Evolutionary conservation across 2,113 vertebrate species (phyloP), one percentile per base, ranked within the genome.

Genomic region (Ginglymostoma cirratum): DNA sequence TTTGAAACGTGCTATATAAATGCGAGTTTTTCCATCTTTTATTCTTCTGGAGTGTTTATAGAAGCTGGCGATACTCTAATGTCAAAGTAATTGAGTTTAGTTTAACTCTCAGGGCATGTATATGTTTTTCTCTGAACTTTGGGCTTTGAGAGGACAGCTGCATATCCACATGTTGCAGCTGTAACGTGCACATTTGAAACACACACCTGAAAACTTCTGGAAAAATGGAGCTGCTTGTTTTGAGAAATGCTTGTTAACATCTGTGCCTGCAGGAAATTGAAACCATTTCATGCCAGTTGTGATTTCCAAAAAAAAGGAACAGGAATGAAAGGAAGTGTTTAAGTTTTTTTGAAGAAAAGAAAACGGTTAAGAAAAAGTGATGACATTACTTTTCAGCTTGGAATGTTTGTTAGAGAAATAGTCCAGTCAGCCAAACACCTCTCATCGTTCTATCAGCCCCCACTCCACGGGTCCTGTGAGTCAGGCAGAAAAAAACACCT

Each of bases 381-480:
- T 94, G 90, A 94, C 34, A 94, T 94, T 55, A 89, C 86, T 67
- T 94, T 67, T 66, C 90, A n/a, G 17, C 19, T 7, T 69, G n/a
- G 27, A 67, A 38, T 67, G 5, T 67, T 66, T 94, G n/a, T 65
- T 15, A 17, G 52, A 66, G 55, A 92, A 92, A 65, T 65, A 66
- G 67, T 66, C 67, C 17, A 94, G 55, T 45, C 90, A 66, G 61
- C 17, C 45, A 87, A 87, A 45, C 85, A 6, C 83, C 15, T 21
- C 34, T 83, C n/a, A n/a, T 38, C 15, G 8, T 15, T 19, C 80
- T 45, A 87, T 1, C 23, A 23, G 42, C 27, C 66, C 61, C 61
- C 65, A 61, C 55, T 14, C 34, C 61, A 38, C 67, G n/a, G 90
- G 21, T 94, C 90, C 90, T 67, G n/a, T 38, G 61, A 38, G 30